These are phyloP conservation scores for Taenaris catops DNA, from an alignment of 2,888 invertebrate genomes.

Conservation along the genomic window DNA sequence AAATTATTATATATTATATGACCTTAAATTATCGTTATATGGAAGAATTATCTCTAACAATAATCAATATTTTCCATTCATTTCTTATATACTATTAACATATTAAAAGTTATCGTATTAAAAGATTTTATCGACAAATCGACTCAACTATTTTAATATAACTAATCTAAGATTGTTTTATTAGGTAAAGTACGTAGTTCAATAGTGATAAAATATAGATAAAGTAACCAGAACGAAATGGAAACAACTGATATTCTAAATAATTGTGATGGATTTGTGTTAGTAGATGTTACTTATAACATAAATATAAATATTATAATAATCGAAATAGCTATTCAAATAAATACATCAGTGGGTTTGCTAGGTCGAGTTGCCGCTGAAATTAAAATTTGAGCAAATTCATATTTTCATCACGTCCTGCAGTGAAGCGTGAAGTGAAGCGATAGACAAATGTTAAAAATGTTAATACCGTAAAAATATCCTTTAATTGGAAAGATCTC, in stretches of 20 bases:
- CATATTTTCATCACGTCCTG: too few species aligned
- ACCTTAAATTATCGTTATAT: slow-evolving; percentile 18
- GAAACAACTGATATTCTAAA: slow-evolving; percentile 78
- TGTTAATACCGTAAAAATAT: too few species aligned
- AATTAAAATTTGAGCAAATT: too few species aligned
- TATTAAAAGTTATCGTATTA: slow-evolving; percentile 59
- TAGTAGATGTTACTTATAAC: slow-evolving; percentile 54
- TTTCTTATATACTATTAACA: slow-evolving; percentile 38
- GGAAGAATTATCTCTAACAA: slow-evolving; percentile 4
- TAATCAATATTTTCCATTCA: slow-evolving; percentile 12
- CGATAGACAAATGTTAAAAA: too few species aligned
- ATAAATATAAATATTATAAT: slow-evolving; percentile 36
- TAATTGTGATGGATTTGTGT: slow-evolving; percentile 77
- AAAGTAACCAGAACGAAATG: slow-evolving; percentile 55
- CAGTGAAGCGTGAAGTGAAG: too few species aligned
- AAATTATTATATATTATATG: slow-evolving; percentile 17
- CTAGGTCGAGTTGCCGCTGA: background rate
- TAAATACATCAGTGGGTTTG: slow-evolving; percentile 19
- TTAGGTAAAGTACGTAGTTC: slow-evolving; percentile 24
- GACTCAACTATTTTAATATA: slow-evolving; percentile 56
- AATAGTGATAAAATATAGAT: slow-evolving; percentile 22
- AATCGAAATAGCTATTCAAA: slow-evolving; percentile 25
- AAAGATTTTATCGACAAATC: slow-evolving; percentile 76
- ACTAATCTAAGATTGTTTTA: slow-evolving; percentile 23
- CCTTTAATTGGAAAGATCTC: too few species aligned